Evolutionary conservation across 2,888 invertebrate genomes (phyloP), one percentile per base, ranked within the genome.

Genomic region (Iphiclides podalirius): DNA sequence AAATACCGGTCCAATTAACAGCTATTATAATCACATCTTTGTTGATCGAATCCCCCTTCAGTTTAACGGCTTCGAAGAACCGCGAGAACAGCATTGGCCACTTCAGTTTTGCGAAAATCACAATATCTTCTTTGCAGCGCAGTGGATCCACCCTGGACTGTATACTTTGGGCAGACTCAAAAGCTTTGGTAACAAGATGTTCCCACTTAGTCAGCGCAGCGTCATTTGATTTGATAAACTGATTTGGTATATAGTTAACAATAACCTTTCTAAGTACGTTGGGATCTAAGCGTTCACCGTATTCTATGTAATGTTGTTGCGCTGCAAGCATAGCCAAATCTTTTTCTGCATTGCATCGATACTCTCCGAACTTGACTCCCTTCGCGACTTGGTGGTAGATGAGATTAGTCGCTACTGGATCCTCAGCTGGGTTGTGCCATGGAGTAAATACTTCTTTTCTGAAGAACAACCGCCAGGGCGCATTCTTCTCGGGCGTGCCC

Each of bases 71-170:
- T 86, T 98, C 98, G 69, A 95, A 98, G 77, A 98, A 98, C 68
- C 96, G 91, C 0, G 98, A 98, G 78, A 98, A 98, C 4, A 98
- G 86, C 76, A 98, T 93, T 0, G 98, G 97, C 98, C 98, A 98
- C 61, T 96, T 95, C 54, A 94, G 89, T 84, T 96, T 96, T 1
- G 97, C 95, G 78, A 95, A 98, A 64, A 94, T 93, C 0, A 98
- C 97, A 44, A 98, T 94, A 70, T 98, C 96, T 78, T 96, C 96
- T 76, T 96, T 96, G 14, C 96, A 96, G 60, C 92, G 91, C 15
- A 92, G 73, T 2, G 92, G 84, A 39, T 94, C 91, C 14, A 91
- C 83, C 61, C 90, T 88, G 43, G 93, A 92, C 64, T 92, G 91
- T 3, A 94, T 92, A 66, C 93, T 95, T 47, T 93, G 90, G 37